Evolutionary conservation across 1,140 invertebrate species (phyloP).

Genomic region (Tetragnatha versicolor): DNA sequence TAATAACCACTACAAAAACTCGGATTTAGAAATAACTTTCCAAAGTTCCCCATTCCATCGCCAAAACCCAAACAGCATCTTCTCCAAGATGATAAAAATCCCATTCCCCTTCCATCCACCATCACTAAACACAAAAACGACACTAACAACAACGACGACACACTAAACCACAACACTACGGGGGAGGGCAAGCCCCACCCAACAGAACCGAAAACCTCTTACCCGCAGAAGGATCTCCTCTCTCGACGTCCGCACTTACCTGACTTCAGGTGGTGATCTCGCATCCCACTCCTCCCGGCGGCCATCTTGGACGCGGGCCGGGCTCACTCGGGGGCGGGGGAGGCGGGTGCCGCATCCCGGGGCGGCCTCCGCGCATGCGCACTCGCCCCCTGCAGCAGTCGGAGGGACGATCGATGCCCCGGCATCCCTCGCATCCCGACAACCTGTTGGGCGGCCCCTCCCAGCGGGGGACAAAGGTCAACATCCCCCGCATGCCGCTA

Average conservation of each 20-base stretch:
- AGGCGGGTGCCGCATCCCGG: conserved; percentile 43
- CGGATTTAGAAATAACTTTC: too few species aligned
- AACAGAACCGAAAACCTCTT: too few species aligned
- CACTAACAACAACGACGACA: too few species aligned
- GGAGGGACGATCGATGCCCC: conserved; percentile 49
- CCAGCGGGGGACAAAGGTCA: background rate
- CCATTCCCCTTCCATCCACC: too few species aligned
- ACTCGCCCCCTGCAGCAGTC: conserved; percentile 2
- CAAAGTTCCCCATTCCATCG: too few species aligned
- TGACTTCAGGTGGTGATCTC: background rate
- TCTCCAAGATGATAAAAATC: too few species aligned
- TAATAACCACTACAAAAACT: too few species aligned
- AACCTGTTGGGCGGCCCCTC: conserved; percentile 31
- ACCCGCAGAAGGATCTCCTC: too few species aligned
- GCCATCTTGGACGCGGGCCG: conserved; percentile 40
- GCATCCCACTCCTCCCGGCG: background rate
- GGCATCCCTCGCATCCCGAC: conserved; percentile 5
- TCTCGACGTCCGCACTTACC: background rate
- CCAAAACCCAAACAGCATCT: too few species aligned
- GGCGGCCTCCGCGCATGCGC: conserved; percentile 37
- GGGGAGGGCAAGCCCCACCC: too few species aligned
- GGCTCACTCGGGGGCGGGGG: conserved; percentile 1
- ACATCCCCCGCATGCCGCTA: background rate
- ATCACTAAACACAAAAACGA: too few species aligned
- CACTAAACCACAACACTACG: too few species aligned